Evolutionary conservation across 2,888 invertebrate genomes (phyloP), one percentile per base, ranked within the genome.

Genomic region (Temnothorax rugatulus): DNA sequence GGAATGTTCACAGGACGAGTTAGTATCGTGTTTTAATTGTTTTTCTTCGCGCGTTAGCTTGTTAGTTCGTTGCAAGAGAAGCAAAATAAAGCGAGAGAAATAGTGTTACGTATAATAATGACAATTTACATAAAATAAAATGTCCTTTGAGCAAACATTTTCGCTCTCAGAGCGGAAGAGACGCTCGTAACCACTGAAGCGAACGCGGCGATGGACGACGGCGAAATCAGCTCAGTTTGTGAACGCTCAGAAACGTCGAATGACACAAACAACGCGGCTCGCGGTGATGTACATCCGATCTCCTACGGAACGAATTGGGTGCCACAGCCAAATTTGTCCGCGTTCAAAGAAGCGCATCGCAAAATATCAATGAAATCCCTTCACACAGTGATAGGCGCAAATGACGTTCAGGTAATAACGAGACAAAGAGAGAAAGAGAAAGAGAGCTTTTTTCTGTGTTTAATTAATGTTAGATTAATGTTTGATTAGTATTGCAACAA

Each of bases 261-360:
- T 52, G 92, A 92, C 2, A 73, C 71, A 18, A 74, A 82, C 13
- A 66, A 66, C 11, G 77, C 41, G 4, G 18, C 47, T 0, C 81
- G 71, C 29, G 74, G 50, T 11, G 90, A 91, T 5, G 74, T 92
- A 11, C 90, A 85, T 41, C 91, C 93, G 5, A 89, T 93, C 5
- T 90, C 91, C 0, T 91, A 93, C 50, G 93, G 93, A 1, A 93
- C 92, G 0, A 91, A 93, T 57, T 93, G 93, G 93, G 83, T 74
- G 18, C 91, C 91, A 8, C 87, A 86, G 18, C 90, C 93, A 13
- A 89, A 84, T 57, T 93, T 91, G 68, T 79, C 89, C 54, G 69
- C 74, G 0, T 84, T 66, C 57, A 86, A 91, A 25, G 91, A 91
- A 0, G 25, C 85, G 0, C 89, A 88, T 1, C 89, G 87, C 69